These are phyloP conservation scores for Sphyrna mokarran DNA, from an alignment of 2,113 vertebrate genomes.

Conservation along the genomic window DNA sequence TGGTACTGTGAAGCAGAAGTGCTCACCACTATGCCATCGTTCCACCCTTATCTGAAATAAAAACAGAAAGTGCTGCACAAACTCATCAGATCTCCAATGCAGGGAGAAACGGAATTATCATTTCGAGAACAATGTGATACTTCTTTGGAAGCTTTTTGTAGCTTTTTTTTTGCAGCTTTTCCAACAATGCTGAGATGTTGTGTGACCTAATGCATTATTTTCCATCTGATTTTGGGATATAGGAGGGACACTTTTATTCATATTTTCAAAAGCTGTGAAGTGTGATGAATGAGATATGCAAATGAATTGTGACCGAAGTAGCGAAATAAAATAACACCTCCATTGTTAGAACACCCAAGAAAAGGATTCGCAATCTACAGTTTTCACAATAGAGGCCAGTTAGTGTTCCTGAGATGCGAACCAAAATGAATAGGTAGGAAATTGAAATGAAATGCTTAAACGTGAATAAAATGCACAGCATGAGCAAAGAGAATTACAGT, in stretches of 20 bases:
- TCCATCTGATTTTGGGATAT: background rate
- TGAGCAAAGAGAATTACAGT: background rate
- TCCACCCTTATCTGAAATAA: too few relatives aligned
- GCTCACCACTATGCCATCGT: too few relatives aligned
- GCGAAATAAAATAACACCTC: background rate
- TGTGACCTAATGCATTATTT: background rate
- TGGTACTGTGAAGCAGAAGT: too few relatives aligned
- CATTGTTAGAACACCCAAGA: background rate
- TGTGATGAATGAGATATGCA: background rate
- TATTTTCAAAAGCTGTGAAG: background rate
- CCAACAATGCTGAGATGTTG: background rate
- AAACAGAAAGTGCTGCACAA: too few relatives aligned
- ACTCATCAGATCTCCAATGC: too few relatives aligned
- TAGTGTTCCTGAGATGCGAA: background rate
- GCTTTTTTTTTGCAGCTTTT: background rate
- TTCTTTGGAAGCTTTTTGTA: too few relatives aligned
- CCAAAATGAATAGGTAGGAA: background rate
- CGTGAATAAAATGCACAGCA: background rate
- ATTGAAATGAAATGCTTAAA: background rate
- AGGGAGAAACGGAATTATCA: too few relatives aligned
- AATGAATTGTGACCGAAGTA: background rate
- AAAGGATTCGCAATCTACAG: background rate
- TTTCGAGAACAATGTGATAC: too few relatives aligned
- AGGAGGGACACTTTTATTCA: background rate
- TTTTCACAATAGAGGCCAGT: background rate